These are phyloP conservation scores for Campoletis sonorensis DNA, from an alignment of 1,140 invertebrate genomes.

Conservation along the genomic window DNA sequence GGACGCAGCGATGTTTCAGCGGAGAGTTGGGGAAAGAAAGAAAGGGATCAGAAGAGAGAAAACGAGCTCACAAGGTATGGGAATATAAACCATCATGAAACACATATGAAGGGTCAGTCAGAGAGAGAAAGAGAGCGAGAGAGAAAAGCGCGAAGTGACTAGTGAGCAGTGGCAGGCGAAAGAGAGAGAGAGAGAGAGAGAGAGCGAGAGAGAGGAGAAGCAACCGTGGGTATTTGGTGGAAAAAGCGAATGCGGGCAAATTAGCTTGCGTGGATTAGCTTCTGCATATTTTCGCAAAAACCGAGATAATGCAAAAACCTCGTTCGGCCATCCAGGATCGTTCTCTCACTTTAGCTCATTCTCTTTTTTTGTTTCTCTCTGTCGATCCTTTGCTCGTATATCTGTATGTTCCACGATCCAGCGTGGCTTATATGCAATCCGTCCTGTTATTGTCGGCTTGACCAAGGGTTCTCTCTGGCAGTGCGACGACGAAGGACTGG, in stretches of 20 bases:
- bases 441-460: slow-evolving; percentile 24
- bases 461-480: slow-evolving; percentile 39
- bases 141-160: neutral
- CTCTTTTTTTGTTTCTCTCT: neutral
- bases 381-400: neutral
- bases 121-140: slow-evolving; percentile 12
- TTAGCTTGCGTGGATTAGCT: slow-evolving; percentile 71
- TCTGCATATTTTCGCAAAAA: slow-evolving; percentile 73
- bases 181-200: slow-evolving; percentile 38
- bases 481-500: slow-evolving; percentile 20
- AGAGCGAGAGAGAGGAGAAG: slow-evolving; percentile 20
- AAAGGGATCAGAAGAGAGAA: slow-evolving; percentile 49
- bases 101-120: neutral
- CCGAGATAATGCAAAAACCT: slow-evolving; percentile 74
- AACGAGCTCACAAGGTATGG: slow-evolving; percentile 53
- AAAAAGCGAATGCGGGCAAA: slow-evolving; percentile 53
- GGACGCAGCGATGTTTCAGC: neutral
- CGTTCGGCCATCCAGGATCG: slow-evolving; percentile 56
- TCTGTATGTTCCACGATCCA: neutral
- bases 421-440: neutral
- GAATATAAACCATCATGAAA: slow-evolving; percentile 49
- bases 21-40: slow-evolving; percentile 30
- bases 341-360: slow-evolving; percentile 53
- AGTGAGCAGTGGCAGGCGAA: slow-evolving; percentile 35
- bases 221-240: slow-evolving; percentile 25